Conservation (phyloP, 2,113 vertebrate genomes). For the Galeopterus variegatus region DNA sequence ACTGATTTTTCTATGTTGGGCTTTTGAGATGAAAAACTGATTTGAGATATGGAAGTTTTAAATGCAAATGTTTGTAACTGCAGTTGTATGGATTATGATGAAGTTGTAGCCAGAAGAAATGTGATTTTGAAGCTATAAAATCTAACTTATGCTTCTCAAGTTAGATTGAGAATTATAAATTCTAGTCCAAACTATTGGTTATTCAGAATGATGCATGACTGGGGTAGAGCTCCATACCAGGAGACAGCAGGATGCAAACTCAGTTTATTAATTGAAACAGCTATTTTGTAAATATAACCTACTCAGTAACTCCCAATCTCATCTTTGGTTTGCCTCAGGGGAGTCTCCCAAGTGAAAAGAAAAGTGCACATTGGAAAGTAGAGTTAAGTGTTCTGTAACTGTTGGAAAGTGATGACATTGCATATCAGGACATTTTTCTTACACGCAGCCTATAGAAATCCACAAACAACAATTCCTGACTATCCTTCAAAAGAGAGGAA, state of each 20-base stretch:
- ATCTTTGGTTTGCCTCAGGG: neutral
- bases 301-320: neutral
- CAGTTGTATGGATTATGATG: neutral
- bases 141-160: neutral
- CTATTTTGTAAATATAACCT: conserved; percentile 52
- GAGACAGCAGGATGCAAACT: conserved; percentile 26
- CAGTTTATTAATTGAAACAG: neutral
- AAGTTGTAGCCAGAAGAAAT: neutral
- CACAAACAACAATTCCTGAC: neutral
- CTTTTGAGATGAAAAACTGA: neutral
- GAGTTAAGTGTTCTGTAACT: neutral
- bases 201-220: conserved; percentile 17
- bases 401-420: neutral
- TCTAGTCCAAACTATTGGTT: neutral
- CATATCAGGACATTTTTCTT: neutral
- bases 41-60: conserved; percentile 20
- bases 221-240: neutral
- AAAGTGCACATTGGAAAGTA: neutral
- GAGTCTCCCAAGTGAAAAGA: neutral
- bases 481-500: conserved; percentile 46
- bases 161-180: conserved; percentile 19
- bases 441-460: neutral
- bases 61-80: neutral
- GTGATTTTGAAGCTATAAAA: conserved; percentile 27
- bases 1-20: neutral